Percentiles rank a stretch among this genome's conserved stretches.
Evolutionary conservation across 2,797 vertebrate genomes (phyloP).

Genomic region (Karalla daura): DNA sequence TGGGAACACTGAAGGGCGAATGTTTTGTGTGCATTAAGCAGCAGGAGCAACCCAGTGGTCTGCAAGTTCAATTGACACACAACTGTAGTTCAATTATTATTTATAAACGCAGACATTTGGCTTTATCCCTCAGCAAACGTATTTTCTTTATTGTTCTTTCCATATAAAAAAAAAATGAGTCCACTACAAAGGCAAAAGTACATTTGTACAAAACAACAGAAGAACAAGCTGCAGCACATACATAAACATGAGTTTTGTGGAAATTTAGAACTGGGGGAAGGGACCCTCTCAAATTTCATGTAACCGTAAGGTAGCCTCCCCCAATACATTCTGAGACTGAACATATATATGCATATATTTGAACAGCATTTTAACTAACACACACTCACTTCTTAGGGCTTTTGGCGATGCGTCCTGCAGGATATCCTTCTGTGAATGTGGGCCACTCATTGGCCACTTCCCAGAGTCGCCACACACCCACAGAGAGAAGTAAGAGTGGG

Average conservation of each 20-base stretch:
- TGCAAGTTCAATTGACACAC: conserved; percentile 10
- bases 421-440: no score
- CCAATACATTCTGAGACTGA: no score
- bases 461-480: no score
- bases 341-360: no score
- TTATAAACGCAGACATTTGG: background rate
- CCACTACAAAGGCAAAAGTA: conserved; percentile 61
- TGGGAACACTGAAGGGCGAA: background rate
- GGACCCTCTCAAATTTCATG: no score
- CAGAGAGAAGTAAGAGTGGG: conserved; percentile 24
- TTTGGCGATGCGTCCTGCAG: no score
- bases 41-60: background rate
- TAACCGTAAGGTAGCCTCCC: no score
- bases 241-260: conserved; percentile 35
- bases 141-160: conserved; percentile 74
- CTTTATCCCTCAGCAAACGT: background rate
- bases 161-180: conserved; percentile 59
- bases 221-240: conserved; percentile 43
- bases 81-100: background rate
- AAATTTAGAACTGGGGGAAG: background rate
- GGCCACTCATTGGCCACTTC: no score
- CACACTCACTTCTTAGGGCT: no score
- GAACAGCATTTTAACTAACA: no score
- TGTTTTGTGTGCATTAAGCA: conserved; percentile 10
- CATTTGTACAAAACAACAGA: conserved; percentile 60